phyloP scores from a whole-genome alignment of 2,888 invertebrate species.

The Tetheella fluctuosa region DNA sequence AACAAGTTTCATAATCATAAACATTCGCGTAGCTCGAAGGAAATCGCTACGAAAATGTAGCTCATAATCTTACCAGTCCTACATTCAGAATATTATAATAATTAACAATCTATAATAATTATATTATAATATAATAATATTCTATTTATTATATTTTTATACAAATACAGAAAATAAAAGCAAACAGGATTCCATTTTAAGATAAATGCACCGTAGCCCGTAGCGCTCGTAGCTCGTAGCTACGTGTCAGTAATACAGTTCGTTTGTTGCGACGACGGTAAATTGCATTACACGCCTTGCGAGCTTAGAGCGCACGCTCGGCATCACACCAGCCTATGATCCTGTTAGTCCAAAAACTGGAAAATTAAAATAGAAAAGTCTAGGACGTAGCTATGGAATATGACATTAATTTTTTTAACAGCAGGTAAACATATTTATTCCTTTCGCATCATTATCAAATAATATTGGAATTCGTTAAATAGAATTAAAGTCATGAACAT shows the following conservation, averaged over 20 bases:
- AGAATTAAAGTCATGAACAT: too few species aligned
- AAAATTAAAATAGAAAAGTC: not conserved
- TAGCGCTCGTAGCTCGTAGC: slow-evolving; percentile 19
- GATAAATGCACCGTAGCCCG: not conserved
- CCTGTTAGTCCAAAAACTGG: slow-evolving; percentile 21
- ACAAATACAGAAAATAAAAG: not conserved
- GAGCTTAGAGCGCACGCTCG: slow-evolving; percentile 28
- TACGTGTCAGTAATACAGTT: slow-evolving; percentile 30
- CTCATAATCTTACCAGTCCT: not conserved
- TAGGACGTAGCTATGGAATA: too few species aligned
- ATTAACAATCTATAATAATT: not conserved
- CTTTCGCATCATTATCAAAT: too few species aligned
- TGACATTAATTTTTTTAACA: too few species aligned
- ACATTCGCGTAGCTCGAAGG: not conserved
- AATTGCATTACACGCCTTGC: slow-evolving; percentile 70
- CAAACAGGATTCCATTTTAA: not conserved
- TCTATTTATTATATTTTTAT: not conserved
- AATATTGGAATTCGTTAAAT: too few species aligned
- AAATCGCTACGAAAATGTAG: not conserved
- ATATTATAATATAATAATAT: too few species aligned
- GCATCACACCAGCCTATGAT: slow-evolving; percentile 20
- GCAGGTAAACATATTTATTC: too few species aligned
- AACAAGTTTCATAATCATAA: not conserved
- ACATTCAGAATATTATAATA: not conserved
- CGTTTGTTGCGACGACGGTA: slow-evolving; percentile 43